Conservation (phyloP, 2,888 invertebrate species). For the Heliconius ismenius region DNA sequence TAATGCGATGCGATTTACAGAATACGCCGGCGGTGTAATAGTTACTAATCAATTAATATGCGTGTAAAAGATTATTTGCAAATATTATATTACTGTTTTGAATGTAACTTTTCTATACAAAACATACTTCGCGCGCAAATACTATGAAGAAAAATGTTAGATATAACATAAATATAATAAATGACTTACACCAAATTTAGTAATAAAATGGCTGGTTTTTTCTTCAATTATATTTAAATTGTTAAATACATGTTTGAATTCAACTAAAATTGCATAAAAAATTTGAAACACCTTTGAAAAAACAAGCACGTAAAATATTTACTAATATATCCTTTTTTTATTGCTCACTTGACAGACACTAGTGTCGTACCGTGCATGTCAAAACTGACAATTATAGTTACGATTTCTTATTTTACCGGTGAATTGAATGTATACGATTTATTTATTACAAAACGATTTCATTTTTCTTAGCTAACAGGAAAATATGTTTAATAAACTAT, state of each 20-base stretch:
- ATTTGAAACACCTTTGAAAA: not conserved
- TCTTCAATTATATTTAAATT: not conserved
- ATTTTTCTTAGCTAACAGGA: too few species aligned
- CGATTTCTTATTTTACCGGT: constrained; percentile 1
- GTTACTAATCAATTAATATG: constrained; percentile 53
- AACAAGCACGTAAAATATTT: constrained; percentile 46
- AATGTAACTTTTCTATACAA: constrained; percentile 52
- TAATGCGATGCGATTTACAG: constrained; percentile 58
- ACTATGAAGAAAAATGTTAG: constrained; percentile 51
- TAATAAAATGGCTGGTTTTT: constrained; percentile 11
- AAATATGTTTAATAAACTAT: too few species aligned
- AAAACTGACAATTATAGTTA: not conserved
- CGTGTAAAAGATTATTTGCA: not conserved
- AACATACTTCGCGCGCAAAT: constrained; percentile 51
- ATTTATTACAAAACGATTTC: too few species aligned
- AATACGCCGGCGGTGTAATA: constrained; percentile 63
- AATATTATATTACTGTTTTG: constrained; percentile 43
- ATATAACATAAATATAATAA: constrained; percentile 33
- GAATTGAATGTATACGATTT: too few species aligned
- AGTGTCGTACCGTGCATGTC: constrained; percentile 19
- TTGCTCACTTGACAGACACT: constrained; percentile 36
- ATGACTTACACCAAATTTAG: constrained; percentile 33
- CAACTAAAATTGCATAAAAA: constrained; percentile 2
- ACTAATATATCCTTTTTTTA: constrained; percentile 34
- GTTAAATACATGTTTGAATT: constrained; percentile 2